phyloP scores from a whole-genome alignment of 2,888 invertebrate genomes.

The Conistra vaccinii region DNA sequence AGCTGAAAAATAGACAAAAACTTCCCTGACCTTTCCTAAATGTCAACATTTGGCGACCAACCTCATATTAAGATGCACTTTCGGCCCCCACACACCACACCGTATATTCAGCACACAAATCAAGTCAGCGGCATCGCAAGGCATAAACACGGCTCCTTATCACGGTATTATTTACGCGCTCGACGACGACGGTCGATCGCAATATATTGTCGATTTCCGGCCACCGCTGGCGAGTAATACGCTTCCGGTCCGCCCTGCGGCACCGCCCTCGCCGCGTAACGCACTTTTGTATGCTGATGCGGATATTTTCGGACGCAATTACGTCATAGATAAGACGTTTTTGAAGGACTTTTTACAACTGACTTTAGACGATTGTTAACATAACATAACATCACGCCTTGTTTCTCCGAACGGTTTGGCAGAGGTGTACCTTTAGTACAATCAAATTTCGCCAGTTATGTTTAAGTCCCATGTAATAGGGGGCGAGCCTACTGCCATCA shows the following conservation, averaged over 20 bases:
- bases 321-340: background rate
- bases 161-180: slow-evolving; percentile 78
- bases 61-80: slow-evolving; percentile 32
- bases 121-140: slow-evolving; percentile 64
- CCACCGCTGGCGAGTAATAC: slow-evolving; percentile 88
- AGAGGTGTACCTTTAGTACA: too few species aligned
- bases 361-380: background rate
- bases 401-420: too few species aligned
- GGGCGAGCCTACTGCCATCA: too few species aligned
- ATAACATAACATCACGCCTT: too few species aligned
- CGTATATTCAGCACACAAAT: slow-evolving; percentile 64
- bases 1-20: too few species aligned
- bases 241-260: slow-evolving; percentile 85
- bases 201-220: slow-evolving; percentile 88
- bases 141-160: slow-evolving; percentile 79
- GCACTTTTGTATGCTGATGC: slow-evolving; percentile 59
- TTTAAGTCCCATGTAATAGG: too few species aligned
- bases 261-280: slow-evolving; percentile 73
- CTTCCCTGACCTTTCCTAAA: background rate
- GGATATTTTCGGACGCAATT: slow-evolving; percentile 35
- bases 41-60: background rate
- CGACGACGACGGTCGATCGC: slow-evolving; percentile 75
- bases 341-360: background rate
- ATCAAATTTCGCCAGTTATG: too few species aligned
- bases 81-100: slow-evolving; percentile 4